Evolutionary conservation across 2,888 invertebrate species (phyloP).

Genomic region (Strigamia transsilvanica): DNA sequence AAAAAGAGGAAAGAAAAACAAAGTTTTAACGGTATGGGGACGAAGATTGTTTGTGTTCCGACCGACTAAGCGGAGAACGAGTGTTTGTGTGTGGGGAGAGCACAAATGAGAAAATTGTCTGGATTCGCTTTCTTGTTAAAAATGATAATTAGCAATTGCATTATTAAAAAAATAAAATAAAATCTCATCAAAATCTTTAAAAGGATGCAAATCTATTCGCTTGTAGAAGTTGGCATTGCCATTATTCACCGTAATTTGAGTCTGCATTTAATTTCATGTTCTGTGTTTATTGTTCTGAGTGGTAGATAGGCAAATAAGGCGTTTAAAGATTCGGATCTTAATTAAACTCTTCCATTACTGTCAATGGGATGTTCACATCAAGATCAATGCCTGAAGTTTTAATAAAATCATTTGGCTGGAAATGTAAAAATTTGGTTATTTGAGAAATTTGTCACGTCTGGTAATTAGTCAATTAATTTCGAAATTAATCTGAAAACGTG

Average conservation of each 20-base stretch:
- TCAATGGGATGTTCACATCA: background rate
- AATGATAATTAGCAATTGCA: background rate
- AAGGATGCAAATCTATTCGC: conserved; percentile 6
- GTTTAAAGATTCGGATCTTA: background rate
- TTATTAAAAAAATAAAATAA: too few species aligned
- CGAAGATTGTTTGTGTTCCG: background rate
- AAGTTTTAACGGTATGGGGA: background rate
- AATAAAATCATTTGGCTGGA: background rate
- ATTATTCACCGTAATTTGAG: background rate
- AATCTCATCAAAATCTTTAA: background rate
- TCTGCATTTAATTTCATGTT: conserved; percentile 30
- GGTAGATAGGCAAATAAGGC: conserved; percentile 32
- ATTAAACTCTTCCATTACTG: background rate
- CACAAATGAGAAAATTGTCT: background rate
- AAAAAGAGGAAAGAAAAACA: background rate
- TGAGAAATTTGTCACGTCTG: too few species aligned
- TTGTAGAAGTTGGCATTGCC: background rate
- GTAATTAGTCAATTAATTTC: too few species aligned
- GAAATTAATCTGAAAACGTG: too few species aligned
- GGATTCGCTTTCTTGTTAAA: background rate
- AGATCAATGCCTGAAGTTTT: background rate
- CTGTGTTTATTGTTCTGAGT: conserved; percentile 16
- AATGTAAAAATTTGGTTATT: too few species aligned
- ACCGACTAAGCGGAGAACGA: background rate
- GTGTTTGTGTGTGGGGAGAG: background rate